Evolutionary conservation across 2,888 invertebrate species (phyloP), one percentile per base, ranked within the genome.

Genomic region (Cheilosia scutellata): DNA sequence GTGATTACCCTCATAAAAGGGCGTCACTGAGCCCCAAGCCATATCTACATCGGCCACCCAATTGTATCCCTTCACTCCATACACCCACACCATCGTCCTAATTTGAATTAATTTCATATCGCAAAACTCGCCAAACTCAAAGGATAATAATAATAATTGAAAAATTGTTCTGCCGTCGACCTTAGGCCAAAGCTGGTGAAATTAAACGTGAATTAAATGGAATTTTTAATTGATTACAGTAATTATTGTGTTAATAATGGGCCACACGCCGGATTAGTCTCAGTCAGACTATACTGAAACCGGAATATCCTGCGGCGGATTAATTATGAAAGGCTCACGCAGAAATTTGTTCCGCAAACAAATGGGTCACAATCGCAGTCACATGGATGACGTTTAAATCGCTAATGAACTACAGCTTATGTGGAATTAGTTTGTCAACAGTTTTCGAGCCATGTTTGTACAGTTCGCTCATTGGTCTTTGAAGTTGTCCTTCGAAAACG

Each of bases 201-300:
- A 71, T 77, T 82, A 70, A 84, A 74, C 58, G 57, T 27, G 65
- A 71, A 71, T 80, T 84, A 80, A 84, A 84, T 80, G 80, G 79
- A 84, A 84, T 84, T 80, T 84, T 84, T 79, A 84, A 84, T 84
- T 84, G 80, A 84, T 84, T 80, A 74, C 80, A 80, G 80, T 80
- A 84, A 84, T 84, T 80, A 80, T 66, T 75, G 60, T 60, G 80
- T 76, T 84, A 84, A 84, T 84, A 58, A 71, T 53, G 75, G 51
- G 44, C 31, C 47, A 49, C 49, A 20, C 40, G 47, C 44, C 60
- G 55, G 78, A 71, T 75, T 74, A 74, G 75, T 58, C 70, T 20
- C 5, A 66, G 60, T 13, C 60, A 62, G 66, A n/a, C 37, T 40
- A n/a, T n/a, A 37, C 51, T 20, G 33, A 20, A 13, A 51, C 60